Evolutionary conservation across 1,140 invertebrate genomes (phyloP), one percentile per base, ranked within the genome.

Genomic region (Anastatus disparis): DNA sequence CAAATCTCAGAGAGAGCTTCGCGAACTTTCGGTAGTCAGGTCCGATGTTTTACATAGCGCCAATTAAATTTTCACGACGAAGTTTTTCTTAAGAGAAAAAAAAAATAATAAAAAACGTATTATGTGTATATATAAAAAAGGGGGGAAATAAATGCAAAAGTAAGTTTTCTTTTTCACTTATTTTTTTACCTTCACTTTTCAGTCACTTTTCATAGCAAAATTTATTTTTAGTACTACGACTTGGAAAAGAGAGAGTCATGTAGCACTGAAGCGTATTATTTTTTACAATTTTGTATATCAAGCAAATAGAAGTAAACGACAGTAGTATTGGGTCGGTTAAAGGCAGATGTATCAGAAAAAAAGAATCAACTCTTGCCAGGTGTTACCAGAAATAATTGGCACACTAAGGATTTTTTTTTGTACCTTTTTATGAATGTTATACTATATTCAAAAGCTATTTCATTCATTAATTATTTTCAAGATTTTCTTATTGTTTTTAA

Each of bases 321-420:
- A 62, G 67, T 69, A 69, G 56, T 69, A 67, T 61, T 44, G 38
- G 56, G 22, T 50, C 56, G 66, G 52, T 61, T 69, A 69, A 69
- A 31, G 66, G 20, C 56, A 69, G 66, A 29, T n/a, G n/a, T n/a
- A n/a, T n/a, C 66, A 42, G 27, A n/a, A 48, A 42, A 31, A 58
- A 55, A 42, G n/a, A n/a, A n/a, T n/a, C n/a, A 1, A 9, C 29
- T 1, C 3, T 52, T 20, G 24, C 24, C 24, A 26, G 2, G 1
- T 26, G 24, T 2, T 27, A 26, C 48, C 6, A 15, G 42, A 44
- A 35, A n/a, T n/a, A n/a, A n/a, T n/a, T n/a, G n/a, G n/a, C n/a
- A n/a, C n/a, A n/a, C n/a, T n/a, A n/a, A n/a, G n/a, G n/a, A n/a
- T n/a, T n/a, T n/a, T n/a, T n/a, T n/a, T n/a, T n/a, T n/a, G n/a